These are phyloP conservation scores for Lapara coniferarum DNA, from an alignment of 2,888 invertebrate genomes.

Conservation along the genomic window DNA sequence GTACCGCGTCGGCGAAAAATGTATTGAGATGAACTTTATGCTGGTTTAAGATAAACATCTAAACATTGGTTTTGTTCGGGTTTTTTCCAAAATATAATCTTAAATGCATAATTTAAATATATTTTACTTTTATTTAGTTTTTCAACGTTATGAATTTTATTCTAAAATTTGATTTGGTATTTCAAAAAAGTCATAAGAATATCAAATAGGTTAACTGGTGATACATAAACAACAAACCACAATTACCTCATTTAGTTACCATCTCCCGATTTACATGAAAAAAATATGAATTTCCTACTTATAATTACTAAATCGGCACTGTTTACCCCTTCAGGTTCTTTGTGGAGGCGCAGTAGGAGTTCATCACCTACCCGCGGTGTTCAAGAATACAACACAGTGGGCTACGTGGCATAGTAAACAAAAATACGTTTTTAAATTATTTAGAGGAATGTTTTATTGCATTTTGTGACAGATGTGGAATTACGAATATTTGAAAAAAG, in stretches of 20 bases:
- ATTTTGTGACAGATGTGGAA: background rate
- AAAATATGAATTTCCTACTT: background rate
- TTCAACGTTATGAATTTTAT: background rate
- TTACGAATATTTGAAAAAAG: background rate
- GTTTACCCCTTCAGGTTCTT: slow-evolving; percentile 53
- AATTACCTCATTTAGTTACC: background rate
- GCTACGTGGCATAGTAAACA: slow-evolving; percentile 42
- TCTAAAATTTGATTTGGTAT: background rate
- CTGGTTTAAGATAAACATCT: slow-evolving; percentile 37
- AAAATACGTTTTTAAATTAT: background rate
- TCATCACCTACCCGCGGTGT: slow-evolving; percentile 60
- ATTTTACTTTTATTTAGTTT: no score
- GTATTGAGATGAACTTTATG: slow-evolving; percentile 54
- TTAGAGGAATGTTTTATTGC: background rate
- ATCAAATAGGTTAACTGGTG: no score
- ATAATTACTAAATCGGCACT: slow-evolving; percentile 29
- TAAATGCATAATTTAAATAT: no score
- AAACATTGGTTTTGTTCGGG: background rate
- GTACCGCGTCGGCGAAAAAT: slow-evolving; percentile 58
- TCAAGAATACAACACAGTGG: slow-evolving; percentile 65
- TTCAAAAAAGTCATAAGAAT: no score
- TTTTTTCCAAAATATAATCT: background rate
- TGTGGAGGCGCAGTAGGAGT: slow-evolving; percentile 50
- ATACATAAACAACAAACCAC: background rate
- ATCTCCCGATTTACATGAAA: background rate